Conservation (phyloP, 2,888 invertebrate species). For the Pycnomerus fuliginosus region DNA sequence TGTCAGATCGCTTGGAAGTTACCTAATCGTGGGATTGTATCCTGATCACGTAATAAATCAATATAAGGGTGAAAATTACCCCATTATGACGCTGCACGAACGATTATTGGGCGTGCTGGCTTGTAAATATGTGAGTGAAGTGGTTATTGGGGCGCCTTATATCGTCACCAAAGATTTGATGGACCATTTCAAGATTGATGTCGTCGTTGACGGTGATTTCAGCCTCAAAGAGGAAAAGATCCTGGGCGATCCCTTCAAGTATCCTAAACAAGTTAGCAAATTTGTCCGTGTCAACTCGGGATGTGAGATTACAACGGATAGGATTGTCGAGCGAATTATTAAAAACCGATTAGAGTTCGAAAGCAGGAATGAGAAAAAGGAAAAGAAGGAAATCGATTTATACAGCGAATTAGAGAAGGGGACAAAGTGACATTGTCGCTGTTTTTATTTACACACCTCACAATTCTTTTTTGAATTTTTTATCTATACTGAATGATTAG, state of each 20-base stretch:
- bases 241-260: constrained; percentile 81
- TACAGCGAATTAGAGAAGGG: no score
- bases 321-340: constrained; percentile 94
- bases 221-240: constrained; percentile 73
- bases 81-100: constrained; percentile 99
- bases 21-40: constrained; percentile 93
- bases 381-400: constrained; percentile 80
- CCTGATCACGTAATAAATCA: constrained; percentile 90
- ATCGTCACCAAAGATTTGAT: constrained; percentile 87
- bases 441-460: no score
- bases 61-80: constrained; percentile 93
- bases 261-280: constrained; percentile 78
- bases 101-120: constrained; percentile 94
- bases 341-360: constrained; percentile 87
- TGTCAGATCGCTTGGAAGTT: constrained; percentile 87
- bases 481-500: no score
- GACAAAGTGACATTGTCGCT: no score
- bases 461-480: no score
- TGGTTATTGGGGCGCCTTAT: constrained; percentile 98
- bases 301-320: constrained; percentile 92
- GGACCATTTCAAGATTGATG: constrained; percentile 78
- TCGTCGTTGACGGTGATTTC: constrained; percentile 88
- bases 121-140: constrained; percentile 96
- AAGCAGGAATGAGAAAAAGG: constrained; percentile 84
- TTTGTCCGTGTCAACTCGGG: constrained; percentile 74